phyloP scores from a whole-genome alignment of 2,797 vertebrate species.

The Eulemur albifrons region DNA sequence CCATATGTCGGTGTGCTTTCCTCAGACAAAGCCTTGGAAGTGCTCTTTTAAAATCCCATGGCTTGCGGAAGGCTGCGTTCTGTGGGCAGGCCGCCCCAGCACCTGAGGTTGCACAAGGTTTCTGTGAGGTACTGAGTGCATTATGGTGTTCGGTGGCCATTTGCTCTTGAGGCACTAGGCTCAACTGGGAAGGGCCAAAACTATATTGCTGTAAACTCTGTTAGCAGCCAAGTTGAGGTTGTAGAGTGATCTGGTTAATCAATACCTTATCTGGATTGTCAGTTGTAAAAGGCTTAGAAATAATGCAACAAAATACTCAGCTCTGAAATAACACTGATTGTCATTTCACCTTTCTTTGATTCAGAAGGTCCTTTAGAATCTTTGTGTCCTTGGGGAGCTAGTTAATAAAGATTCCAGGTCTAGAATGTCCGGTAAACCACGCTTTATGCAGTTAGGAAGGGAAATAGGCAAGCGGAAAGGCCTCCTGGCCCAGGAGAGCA shows the following conservation, averaged over 20 bases:
- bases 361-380: conserved; percentile 28
- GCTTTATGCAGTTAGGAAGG: neutral
- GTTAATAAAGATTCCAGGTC: neutral
- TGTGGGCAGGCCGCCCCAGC: neutral
- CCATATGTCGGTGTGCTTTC: conserved; percentile 69
- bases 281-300: conserved; percentile 51
- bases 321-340: neutral
- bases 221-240: neutral
- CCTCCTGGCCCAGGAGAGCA: neutral
- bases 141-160: neutral
- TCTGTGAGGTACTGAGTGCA: too few relatives aligned
- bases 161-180: neutral
- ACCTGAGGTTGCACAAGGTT: too few relatives aligned
- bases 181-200: neutral
- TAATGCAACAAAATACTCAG: conserved; percentile 24
- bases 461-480: neutral
- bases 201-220: neutral
- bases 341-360: conserved; percentile 60
- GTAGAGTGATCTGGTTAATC: conserved; percentile 32
- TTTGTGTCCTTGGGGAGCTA: neutral
- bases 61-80: neutral
- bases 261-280: conserved; percentile 20
- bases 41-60: conserved; percentile 3
- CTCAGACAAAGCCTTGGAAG: conserved; percentile 77
- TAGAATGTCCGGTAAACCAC: neutral